phyloP scores from a whole-genome alignment of 2,888 invertebrate genomes.

The Protonemura montana region DNA sequence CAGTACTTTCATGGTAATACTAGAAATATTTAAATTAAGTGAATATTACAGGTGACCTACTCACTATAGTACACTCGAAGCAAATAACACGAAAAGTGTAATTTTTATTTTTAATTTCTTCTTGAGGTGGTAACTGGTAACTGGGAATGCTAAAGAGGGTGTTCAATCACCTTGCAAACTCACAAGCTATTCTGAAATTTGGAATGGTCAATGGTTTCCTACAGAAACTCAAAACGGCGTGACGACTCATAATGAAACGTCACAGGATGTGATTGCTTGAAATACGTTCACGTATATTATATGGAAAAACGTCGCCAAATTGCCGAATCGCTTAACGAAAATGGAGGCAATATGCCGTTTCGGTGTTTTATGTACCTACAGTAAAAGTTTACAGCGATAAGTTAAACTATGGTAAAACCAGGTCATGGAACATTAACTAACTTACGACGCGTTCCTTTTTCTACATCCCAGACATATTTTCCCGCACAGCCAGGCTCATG shows the following conservation, averaged over 20 bases:
- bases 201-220: too few species aligned
- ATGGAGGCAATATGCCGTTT: constrained; percentile 12
- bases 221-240: not conserved
- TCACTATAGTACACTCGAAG: too few species aligned
- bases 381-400: constrained; percentile 12
- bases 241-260: not conserved
- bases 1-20: too few species aligned
- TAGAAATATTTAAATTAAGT: too few species aligned
- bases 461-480: not conserved
- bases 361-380: constrained; percentile 1
- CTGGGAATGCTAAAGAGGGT: too few species aligned
- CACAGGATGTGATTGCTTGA: not conserved
- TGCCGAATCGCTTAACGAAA: not conserved
- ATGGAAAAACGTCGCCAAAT: not conserved
- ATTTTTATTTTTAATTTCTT: too few species aligned
- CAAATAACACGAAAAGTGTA: too few species aligned
- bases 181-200: too few species aligned
- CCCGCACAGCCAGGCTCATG: not conserved
- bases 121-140: too few species aligned
- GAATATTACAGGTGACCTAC: too few species aligned
- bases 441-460: not conserved
- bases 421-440: not conserved
- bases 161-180: too few species aligned
- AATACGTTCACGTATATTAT: not conserved
- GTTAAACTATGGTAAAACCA: not conserved